phyloP scores from a whole-genome alignment of 2,797 vertebrate genomes.

The Melopsittacus undulatus region DNA sequence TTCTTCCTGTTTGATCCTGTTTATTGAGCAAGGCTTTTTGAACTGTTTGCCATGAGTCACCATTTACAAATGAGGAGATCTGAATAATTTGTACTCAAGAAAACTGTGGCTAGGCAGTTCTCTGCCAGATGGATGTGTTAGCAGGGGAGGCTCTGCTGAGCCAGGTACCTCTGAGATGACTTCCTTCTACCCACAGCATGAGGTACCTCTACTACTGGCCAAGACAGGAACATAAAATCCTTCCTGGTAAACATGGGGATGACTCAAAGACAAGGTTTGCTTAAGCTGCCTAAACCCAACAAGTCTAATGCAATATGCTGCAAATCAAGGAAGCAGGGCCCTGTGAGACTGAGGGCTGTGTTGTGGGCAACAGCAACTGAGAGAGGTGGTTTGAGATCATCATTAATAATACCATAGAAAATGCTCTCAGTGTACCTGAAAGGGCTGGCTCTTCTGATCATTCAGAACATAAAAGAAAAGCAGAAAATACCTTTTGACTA shows the following conservation, averaged over 20 bases:
- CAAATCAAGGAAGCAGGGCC: background rate
- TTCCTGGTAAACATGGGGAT: background rate
- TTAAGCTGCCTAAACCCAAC: background rate
- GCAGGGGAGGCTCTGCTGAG: constrained; percentile 37
- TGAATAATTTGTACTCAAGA: background rate
- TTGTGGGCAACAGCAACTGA: background rate
- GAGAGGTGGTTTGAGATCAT: background rate
- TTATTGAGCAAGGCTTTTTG: background rate
- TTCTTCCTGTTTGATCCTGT: background rate
- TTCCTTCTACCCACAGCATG: constrained; percentile 42
- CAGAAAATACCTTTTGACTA: background rate
- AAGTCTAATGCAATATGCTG: background rate
- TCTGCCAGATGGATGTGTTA: constrained; percentile 45
- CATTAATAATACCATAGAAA: background rate
- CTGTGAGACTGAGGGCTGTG: background rate
- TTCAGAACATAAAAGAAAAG: background rate
- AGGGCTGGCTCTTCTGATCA: background rate
- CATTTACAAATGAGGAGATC: background rate
- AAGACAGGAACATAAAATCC: background rate
- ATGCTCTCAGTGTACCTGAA: background rate
- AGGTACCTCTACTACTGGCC: background rate
- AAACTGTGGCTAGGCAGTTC: background rate
- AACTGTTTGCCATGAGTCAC: background rate
- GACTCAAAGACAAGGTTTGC: background rate
- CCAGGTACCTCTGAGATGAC: background rate